Conservation (phyloP, 2,888 invertebrate species). For the Iselma pallidipennis region DNA sequence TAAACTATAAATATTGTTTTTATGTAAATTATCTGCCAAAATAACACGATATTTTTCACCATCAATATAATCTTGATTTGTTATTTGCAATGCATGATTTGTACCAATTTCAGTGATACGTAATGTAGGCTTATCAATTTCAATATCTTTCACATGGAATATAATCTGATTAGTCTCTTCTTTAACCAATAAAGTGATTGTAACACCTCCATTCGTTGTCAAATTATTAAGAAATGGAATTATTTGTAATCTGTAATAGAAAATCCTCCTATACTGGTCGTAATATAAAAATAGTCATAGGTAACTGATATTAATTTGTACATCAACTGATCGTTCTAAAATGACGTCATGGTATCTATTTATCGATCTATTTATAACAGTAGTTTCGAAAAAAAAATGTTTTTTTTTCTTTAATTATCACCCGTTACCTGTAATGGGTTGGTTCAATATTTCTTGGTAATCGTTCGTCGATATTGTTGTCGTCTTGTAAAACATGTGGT, state of each 20-base stretch:
- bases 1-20: constrained; percentile 54
- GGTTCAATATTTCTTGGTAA: constrained; percentile 48
- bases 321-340: too few species aligned
- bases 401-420: too few species aligned
- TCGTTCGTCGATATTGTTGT: constrained; percentile 39
- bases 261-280: too few species aligned
- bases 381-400: too few species aligned
- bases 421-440: constrained; percentile 49
- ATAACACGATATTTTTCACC: constrained; percentile 51
- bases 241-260: constrained; percentile 47
- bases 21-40: constrained; percentile 48
- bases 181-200: constrained; percentile 52
- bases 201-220: constrained; percentile 55
- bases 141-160: constrained; percentile 56
- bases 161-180: constrained; percentile 55
- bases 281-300: too few species aligned
- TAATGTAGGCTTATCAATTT: constrained; percentile 50
- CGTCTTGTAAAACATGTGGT: constrained; percentile 2
- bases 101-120: constrained; percentile 33
- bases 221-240: constrained; percentile 55
- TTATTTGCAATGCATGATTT: constrained; percentile 49
- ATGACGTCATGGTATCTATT: too few species aligned
- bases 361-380: too few species aligned
- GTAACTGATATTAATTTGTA: too few species aligned
- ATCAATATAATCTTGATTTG: constrained; percentile 44